Evolutionary conservation across 2,113 vertebrate genomes (phyloP), one percentile per base, ranked within the genome.

Genomic region (Fukomys damarensis): DNA sequence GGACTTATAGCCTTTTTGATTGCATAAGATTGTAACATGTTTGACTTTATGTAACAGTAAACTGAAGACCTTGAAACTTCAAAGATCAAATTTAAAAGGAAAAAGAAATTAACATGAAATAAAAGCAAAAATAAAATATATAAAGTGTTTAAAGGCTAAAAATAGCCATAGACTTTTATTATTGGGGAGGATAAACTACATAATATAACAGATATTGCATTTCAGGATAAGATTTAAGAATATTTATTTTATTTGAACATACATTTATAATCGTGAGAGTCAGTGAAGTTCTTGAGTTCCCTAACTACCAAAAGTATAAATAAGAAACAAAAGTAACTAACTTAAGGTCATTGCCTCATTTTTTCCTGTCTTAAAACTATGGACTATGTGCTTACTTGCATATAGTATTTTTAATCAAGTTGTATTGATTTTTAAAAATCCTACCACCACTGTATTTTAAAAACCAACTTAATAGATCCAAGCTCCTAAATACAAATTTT

Each of bases 31-130:
- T 81, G 93, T n/a, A 87, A 66, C 26, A n/a, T n/a, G 28, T 85
- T 56, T 58, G 59, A 70, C 59, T 84, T 93, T 91, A 61, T 43
- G 59, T 14, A 52, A 59, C 8, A 89, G 49, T 90, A 93, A 87
- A 94, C 38, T 85, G 92, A 94, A 95, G 87, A 81, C 24, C 95
- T 95, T 95, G 91, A 96, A 96, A 95, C 91, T 88, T 98, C 81
- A 94, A 97, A 95, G 81, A 96, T 91, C 63, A 88, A 84, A 30
- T 84, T 91, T 72, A 41, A 35, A 89, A 32, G 70, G 41, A 7
- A 82, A 72, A 61, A 63, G 41, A n/a, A 95, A 41, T 22, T 52
- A 92, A 93, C 28, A 66, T 46, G 24, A 92, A 93, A 91, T 83
- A 43, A 94, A 94, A 54, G 30, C 9, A 61, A 93, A 92, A 96